These are phyloP conservation scores for Artemia franciscana DNA, from an alignment of 1,140 invertebrate genomes.

Conservation along the genomic window DNA sequence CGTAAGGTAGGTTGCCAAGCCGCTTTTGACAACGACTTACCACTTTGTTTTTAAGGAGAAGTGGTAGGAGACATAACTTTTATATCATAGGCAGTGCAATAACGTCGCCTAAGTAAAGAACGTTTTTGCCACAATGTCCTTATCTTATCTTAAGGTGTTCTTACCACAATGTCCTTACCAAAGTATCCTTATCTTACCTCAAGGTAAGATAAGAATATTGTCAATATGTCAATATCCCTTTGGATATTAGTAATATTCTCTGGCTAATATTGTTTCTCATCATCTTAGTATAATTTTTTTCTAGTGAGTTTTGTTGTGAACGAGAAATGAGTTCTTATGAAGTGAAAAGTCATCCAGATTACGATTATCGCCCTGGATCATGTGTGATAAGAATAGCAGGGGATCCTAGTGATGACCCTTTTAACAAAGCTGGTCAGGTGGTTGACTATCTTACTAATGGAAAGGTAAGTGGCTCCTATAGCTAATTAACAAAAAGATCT, in stretches of 20 bases:
- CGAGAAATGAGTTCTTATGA: conserved; percentile 84
- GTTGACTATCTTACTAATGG: conserved; percentile 67
- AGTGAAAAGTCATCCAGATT: conserved; percentile 80
- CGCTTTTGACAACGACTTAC: too few species aligned
- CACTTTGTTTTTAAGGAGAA: too few species aligned
- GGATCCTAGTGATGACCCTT: conserved; percentile 27
- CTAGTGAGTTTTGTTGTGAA: conserved; percentile 42
- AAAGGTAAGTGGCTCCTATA: conserved; percentile 18
- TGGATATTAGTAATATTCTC: not conserved
- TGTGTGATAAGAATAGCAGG: conserved; percentile 62
- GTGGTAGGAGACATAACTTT: too few species aligned
- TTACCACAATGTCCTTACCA: not conserved
- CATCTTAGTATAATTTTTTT: conserved; percentile 11
- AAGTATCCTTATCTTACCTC: not conserved
- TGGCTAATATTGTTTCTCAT: not conserved
- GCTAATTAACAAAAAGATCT: too few species aligned
- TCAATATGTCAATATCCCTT: not conserved
- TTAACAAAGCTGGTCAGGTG: conserved; percentile 62
- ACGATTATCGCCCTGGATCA: conserved; percentile 70
- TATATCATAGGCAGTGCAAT: too few species aligned
- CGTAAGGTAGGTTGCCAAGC: too few species aligned
- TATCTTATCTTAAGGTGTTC: conserved; percentile 3
- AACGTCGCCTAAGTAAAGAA: too few species aligned
- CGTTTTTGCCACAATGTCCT: conserved; percentile 3
- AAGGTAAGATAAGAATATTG: too few species aligned